phyloP scores from a whole-genome alignment of 2,113 vertebrate genomes.

The Psilopogon haemacephalus region DNA sequence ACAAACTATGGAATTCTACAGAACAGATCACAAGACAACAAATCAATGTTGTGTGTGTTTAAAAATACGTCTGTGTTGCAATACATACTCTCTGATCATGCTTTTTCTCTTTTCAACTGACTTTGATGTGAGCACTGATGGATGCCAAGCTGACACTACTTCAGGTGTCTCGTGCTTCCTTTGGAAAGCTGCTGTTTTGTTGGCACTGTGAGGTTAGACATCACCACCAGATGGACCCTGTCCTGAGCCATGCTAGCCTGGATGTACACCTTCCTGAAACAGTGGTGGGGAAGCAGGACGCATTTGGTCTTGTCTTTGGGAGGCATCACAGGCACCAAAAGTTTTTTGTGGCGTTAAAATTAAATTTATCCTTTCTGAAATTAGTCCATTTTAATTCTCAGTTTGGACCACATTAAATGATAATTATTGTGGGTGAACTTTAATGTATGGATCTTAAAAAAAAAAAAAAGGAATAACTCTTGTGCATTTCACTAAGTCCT shows the following conservation, averaged over 20 bases:
- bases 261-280: background rate
- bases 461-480: background rate
- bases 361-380: background rate
- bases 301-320: background rate
- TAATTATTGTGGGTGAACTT: background rate
- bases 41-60: background rate
- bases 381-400: background rate
- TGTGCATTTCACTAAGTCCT: background rate
- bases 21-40: background rate
- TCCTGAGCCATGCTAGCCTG: background rate
- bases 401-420: background rate
- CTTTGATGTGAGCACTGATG: background rate
- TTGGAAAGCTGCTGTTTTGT: background rate
- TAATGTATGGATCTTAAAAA: background rate
- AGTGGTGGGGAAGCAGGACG: background rate
- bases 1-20: background rate
- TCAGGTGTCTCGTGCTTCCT: background rate
- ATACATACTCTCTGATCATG: background rate
- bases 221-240: fast-evolving
- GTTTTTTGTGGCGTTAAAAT: background rate
- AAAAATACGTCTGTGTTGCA: background rate
- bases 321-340: background rate
- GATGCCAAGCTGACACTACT: background rate
- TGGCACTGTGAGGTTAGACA: fast-evolving
- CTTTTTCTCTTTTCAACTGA: background rate